These are phyloP conservation scores for Saccopteryx bilineata DNA, from an alignment of 2,113 vertebrate species.

Conservation along the genomic window DNA sequence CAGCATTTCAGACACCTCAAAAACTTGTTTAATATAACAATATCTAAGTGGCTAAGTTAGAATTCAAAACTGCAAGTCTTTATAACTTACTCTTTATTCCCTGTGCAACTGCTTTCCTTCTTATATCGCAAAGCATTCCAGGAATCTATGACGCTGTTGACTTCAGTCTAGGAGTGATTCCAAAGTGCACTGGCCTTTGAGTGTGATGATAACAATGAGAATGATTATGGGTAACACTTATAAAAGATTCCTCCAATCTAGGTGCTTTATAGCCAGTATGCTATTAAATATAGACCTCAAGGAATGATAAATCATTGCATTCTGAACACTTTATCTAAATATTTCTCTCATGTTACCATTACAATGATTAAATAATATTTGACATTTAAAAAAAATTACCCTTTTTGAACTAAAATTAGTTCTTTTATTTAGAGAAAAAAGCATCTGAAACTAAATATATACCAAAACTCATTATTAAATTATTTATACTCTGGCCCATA, in stretches of 20 bases:
- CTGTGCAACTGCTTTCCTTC: background rate
- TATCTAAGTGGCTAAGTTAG: background rate
- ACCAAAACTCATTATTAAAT: background rate
- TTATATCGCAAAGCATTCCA: background rate
- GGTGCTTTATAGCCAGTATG: background rate
- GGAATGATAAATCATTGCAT: background rate
- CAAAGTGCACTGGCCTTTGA: background rate
- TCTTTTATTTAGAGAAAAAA: background rate
- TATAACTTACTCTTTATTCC: background rate
- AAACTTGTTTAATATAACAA: background rate
- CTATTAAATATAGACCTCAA: background rate
- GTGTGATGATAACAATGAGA: background rate
- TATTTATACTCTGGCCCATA: background rate
- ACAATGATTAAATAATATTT: background rate
- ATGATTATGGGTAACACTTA: background rate
- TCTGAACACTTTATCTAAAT: background rate
- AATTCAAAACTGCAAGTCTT: background rate
- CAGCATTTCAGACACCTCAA: background rate
- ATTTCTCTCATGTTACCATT: background rate
- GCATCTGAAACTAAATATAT: background rate
- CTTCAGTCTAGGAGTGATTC: background rate
- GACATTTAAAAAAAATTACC: background rate
- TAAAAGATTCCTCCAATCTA: background rate
- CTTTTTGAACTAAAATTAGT: background rate
- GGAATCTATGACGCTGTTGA: background rate